A percentile compares a stretch with the other conserved stretches of the same genome.
Evolutionary conservation across 2,113 vertebrate species (phyloP).

Genomic region (Conger conger): DNA sequence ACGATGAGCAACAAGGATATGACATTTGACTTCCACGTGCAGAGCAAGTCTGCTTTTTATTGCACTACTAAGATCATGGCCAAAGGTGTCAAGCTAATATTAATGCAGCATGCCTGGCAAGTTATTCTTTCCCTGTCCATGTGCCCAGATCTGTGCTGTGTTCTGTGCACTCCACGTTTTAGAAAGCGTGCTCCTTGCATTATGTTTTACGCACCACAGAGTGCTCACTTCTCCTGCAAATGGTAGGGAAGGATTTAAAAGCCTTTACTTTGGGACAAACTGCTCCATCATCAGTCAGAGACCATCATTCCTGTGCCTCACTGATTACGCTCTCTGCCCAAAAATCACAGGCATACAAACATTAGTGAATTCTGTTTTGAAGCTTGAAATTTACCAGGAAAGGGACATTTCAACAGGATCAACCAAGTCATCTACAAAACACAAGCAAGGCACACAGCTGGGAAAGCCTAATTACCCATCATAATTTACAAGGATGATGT

Average conservation of each 20-base stretch:
- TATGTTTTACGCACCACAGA: background rate
- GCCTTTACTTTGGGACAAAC: background rate
- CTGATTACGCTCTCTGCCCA: background rate
- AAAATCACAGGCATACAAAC: background rate
- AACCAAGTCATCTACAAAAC: too few species aligned
- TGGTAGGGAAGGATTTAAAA: background rate
- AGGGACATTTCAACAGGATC: background rate
- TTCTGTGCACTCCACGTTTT: background rate
- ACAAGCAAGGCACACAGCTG: background rate
- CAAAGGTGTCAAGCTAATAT: background rate
- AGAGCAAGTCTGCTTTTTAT: background rate
- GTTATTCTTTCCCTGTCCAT: background rate
- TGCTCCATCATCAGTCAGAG: background rate
- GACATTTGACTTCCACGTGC: background rate
- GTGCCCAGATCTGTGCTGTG: background rate
- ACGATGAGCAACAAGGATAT: background rate
- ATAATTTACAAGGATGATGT: background rate
- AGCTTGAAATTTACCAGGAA: background rate
- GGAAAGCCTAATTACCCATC: too few species aligned
- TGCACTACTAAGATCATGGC: background rate
- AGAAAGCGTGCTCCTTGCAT: background rate
- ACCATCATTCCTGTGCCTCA: background rate
- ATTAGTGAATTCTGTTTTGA: background rate
- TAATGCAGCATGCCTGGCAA: background rate
- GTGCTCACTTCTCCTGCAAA: background rate